Percentiles rank a stretch among this genome's conserved stretches.
Conservation (phyloP, 1,140 invertebrate genomes). For the Drosophila pruinosa region DNA sequence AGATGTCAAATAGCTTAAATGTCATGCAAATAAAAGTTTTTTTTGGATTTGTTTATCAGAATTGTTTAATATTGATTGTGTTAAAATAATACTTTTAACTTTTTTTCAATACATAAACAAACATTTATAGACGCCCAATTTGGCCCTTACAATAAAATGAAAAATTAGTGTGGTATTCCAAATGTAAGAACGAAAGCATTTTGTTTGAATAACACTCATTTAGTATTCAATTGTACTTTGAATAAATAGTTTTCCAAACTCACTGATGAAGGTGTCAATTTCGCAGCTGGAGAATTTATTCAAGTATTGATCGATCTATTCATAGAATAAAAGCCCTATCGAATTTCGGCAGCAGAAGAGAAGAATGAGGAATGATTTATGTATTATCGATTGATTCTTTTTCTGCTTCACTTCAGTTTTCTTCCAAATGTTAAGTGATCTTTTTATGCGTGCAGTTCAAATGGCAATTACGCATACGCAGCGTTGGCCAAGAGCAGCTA, state of each 20-base stretch:
- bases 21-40: too few relatives aligned
- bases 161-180: too few relatives aligned
- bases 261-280: neutral
- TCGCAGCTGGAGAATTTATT: neutral
- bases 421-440: conserved; percentile 26
- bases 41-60: too few relatives aligned
- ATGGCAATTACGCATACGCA: conserved; percentile 61
- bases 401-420: neutral
- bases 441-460: conserved; percentile 10
- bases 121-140: too few relatives aligned
- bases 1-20: neutral
- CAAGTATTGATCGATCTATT: neutral
- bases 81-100: too few relatives aligned
- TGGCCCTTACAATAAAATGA: too few relatives aligned
- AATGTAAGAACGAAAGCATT: too few relatives aligned
- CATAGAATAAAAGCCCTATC: neutral
- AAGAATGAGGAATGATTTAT: neutral
- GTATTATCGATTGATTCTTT: neutral
- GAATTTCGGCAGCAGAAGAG: neutral
- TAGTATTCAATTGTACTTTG: too few relatives aligned
- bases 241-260: too few relatives aligned
- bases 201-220: too few relatives aligned
- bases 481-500: conserved; percentile 41
- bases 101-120: too few relatives aligned
- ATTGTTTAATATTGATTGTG: too few relatives aligned